Evolutionary conservation across 2,888 invertebrate species (phyloP), one percentile per base, ranked within the genome.

Genomic region (Leptinotarsa tumamoca): DNA sequence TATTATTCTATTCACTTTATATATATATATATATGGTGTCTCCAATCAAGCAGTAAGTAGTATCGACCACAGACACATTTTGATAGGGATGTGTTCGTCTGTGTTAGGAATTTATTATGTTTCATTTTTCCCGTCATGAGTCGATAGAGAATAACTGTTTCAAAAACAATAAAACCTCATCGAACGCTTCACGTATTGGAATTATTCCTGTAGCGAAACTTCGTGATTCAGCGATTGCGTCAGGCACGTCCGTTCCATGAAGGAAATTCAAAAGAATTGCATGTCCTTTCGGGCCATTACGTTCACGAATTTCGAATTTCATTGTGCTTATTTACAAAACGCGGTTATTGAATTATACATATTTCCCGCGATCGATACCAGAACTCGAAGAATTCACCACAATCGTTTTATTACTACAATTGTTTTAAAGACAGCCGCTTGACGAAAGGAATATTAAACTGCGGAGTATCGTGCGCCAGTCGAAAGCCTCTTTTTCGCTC

Each of bases 251-350:
- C 56, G 58, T 70, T 18, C 58, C 10, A 50, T 15, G 56, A 14
- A 71, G 56, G 21, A 50, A 71, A 71, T 14, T 71, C n/a, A 50
- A 71, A 71, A 71, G 71, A 61, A 71, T 71, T 51, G 71, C 71
- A 71, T 71, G 71, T 71, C 71, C 71, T 61, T 71, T 61, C 61
- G 61, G 50, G 61, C 61, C 71, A 71, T 71, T 71, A 71, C 71
- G 15, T 71, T 61, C 71, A 71, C 71, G 71, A 71, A 71, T n/a
- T 71, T 71, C 71, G 56, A 71, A 63, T 71, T 71, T 71, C 56
- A 71, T 61, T 61, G 71, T 71, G 23, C 61, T 50, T 71, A 71
- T 71, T 71, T 71, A 61, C 71, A 71, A 43, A 71, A 50, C 61
- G 50, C 71, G 23, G 61, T 71, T 71, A 63, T 71, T 63, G 71